Conservation (phyloP, 2,797 vertebrate species). For the Takifugu ocellatus region DNA sequence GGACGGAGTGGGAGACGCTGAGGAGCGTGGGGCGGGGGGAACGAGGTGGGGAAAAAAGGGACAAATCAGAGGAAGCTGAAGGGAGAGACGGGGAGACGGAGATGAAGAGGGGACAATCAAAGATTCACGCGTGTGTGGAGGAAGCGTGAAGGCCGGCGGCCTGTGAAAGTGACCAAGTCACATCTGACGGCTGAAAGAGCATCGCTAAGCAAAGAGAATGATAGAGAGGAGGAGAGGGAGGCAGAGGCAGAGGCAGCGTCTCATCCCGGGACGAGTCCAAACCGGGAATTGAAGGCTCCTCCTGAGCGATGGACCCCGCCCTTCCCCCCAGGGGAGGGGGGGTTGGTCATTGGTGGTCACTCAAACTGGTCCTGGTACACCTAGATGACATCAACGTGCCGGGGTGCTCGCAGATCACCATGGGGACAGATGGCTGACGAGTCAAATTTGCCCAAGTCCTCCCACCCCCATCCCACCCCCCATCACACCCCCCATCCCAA, state of each 20-base stretch:
- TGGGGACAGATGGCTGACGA: constrained; percentile 26
- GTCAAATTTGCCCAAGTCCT: no score
- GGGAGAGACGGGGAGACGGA: not conserved
- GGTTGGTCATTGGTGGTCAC: no score
- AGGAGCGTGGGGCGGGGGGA: not conserved
- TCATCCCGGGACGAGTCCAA: no score
- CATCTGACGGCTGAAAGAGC: constrained; percentile 46
- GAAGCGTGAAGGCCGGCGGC: constrained; percentile 31
- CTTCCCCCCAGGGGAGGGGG: no score
- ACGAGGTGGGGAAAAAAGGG: no score
- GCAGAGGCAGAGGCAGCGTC: not conserved
- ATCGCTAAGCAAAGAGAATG: constrained; percentile 1
- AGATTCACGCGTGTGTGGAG: constrained; percentile 23
- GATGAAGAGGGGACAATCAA: constrained; percentile 19
- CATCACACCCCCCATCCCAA: not conserved
- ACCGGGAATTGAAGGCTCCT: no score
- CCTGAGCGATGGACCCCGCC: no score
- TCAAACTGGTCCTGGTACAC: no score
- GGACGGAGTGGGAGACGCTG: not conserved
- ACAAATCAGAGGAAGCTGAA: not conserved
- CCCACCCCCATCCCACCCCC: not conserved
- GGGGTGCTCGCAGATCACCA: constrained; percentile 13
- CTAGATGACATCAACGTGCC: no score
- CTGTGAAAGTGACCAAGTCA: constrained; percentile 32
- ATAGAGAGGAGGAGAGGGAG: not conserved